These are phyloP conservation scores for Hoplodrina ambigua DNA, from an alignment of 2,888 invertebrate species.

Conservation along the genomic window DNA sequence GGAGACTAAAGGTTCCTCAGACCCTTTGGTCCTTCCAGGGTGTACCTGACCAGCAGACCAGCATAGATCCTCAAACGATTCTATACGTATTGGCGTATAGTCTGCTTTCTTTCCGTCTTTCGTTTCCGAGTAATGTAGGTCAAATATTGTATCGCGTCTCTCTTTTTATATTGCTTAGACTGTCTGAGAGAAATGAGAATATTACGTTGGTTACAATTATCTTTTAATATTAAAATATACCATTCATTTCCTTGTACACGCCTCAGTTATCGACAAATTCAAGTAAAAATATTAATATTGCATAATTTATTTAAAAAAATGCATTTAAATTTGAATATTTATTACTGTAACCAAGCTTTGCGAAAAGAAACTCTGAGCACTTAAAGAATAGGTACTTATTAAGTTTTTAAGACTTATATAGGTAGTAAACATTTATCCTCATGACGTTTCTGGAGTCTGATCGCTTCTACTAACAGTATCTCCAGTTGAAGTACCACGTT, in stretches of 20 bases:
- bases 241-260: no score
- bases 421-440: background rate
- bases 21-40: background rate
- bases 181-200: slow-evolving; percentile 53
- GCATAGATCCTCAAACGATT: slow-evolving; percentile 6
- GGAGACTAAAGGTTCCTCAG: background rate
- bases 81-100: slow-evolving; percentile 36
- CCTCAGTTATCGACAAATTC: background rate
- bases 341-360: background rate
- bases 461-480: background rate
- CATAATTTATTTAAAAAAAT: no score
- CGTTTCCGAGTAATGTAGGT: slow-evolving; percentile 61
- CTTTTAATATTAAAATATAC: background rate
- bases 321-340: background rate
- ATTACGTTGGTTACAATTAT: slow-evolving; percentile 51
- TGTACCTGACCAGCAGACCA: background rate
- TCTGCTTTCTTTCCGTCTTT: slow-evolving; percentile 60
- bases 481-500: background rate
- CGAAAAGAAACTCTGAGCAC: background rate
- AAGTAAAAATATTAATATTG: background rate
- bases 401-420: no score
- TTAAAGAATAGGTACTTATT: no score
- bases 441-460: background rate
- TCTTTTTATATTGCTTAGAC: slow-evolving; percentile 62
- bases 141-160: slow-evolving; percentile 61